These are phyloP conservation scores for Elymnias hypermnestra DNA, from an alignment of 1,140 invertebrate species.

Conservation along the genomic window DNA sequence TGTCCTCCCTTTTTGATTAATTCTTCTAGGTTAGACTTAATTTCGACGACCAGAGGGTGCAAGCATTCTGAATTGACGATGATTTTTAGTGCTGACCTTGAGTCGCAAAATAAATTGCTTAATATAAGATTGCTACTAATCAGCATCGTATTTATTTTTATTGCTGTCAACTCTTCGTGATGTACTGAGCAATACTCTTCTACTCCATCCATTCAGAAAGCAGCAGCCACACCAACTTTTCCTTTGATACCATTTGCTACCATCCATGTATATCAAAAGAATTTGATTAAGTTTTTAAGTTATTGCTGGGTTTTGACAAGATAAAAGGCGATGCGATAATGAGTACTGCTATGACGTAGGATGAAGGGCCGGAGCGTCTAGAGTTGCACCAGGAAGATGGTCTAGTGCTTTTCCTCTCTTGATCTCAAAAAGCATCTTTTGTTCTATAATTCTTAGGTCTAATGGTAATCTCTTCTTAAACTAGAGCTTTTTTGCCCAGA, in stretches of 20 bases:
- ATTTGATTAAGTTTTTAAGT: neutral
- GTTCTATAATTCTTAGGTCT: neutral
- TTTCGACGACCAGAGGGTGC: too few species aligned
- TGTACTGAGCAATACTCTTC: too few species aligned
- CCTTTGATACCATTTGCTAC: neutral
- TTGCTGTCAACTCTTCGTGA: too few species aligned
- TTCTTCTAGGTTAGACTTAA: too few species aligned
- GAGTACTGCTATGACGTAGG: neutral
- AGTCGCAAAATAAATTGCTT: too few species aligned
- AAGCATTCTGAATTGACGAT: too few species aligned
- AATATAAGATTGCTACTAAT: too few species aligned
- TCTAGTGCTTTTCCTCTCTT: neutral
- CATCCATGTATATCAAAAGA: neutral
- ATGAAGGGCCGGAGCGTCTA: neutral
- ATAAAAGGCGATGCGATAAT: neutral
- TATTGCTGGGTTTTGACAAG: neutral
- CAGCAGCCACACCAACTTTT: neutral
- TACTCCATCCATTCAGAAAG: neutral
- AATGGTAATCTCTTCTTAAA: neutral
- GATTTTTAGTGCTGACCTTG: too few species aligned
- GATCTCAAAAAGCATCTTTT: neutral
- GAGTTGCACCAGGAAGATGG: neutral
- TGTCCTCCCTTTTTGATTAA: too few species aligned
- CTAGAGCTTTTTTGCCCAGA: neutral
- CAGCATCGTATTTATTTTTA: too few species aligned